Percentiles rank a stretch among this genome's conserved stretches.
phyloP scores from a whole-genome alignment of 2,888 invertebrate genomes.

The Punctoribates punctum region DNA sequence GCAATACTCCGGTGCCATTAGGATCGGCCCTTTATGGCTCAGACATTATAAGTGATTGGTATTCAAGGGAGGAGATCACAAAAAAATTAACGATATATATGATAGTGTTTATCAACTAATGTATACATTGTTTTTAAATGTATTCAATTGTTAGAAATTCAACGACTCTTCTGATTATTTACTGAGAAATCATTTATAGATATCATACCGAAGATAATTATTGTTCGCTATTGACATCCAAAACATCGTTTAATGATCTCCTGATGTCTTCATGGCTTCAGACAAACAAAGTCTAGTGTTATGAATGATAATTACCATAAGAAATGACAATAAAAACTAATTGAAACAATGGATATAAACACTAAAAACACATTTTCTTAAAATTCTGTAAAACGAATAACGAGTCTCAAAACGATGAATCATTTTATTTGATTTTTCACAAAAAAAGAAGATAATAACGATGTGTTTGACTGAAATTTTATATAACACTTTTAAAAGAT shows the following conservation, averaged over 20 bases:
- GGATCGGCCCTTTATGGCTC: slow-evolving; percentile 15
- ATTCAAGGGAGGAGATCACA: slow-evolving; percentile 19
- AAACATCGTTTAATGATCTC: background rate
- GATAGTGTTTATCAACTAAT: slow-evolving; percentile 10
- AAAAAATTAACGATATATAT: background rate
- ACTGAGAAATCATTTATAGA: background rate
- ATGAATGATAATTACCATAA: too few species aligned
- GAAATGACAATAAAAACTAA: background rate
- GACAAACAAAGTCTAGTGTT: background rate
- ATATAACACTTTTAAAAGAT: background rate
- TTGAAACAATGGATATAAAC: background rate
- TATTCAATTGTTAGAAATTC: background rate
- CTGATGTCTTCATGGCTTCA: background rate
- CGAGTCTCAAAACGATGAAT: background rate
- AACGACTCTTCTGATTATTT: background rate
- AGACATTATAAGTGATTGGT: slow-evolving; percentile 11
- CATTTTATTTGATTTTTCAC: background rate
- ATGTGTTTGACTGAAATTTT: background rate
- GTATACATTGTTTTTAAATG: background rate
- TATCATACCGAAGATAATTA: background rate
- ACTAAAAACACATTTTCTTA: background rate
- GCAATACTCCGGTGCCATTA: slow-evolving; percentile 17
- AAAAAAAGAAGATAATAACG: background rate
- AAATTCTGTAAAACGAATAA: background rate
- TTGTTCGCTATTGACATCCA: background rate